Percentiles rank a stretch among this genome's conserved stretches.
Conservation (phyloP, 2,113 vertebrate genomes). For the Rattus rattus region DNA sequence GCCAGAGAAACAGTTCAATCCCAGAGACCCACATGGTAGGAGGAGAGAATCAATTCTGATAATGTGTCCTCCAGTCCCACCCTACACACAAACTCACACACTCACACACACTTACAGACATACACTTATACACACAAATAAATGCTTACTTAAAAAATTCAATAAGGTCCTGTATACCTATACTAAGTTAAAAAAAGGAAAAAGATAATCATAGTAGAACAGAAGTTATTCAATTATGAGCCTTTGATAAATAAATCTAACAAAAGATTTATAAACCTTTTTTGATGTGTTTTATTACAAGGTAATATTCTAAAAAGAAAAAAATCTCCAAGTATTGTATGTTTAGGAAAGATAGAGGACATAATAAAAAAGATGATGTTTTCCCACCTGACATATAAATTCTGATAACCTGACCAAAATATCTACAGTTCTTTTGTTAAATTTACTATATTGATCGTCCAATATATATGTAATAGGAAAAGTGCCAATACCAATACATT, state of each 20-base stretch:
- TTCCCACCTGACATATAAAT: no score
- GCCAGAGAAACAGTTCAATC: not conserved
- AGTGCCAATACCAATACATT: no score
- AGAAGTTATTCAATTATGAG: constrained; percentile 7
- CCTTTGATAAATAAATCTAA: not conserved
- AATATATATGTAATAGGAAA: no score
- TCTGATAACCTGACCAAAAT: no score
- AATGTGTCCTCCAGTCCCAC: not conserved
- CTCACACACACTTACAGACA: not conserved
- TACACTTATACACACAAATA: not conserved
- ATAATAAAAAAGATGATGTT: no score
- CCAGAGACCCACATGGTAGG: not conserved
- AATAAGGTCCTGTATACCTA: not conserved
- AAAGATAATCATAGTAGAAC: not conserved
- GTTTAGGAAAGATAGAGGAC: no score
- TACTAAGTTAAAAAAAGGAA: constrained; percentile 1
- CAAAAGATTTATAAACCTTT: not conserved
- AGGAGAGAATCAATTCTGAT: not conserved
- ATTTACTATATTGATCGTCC: no score
- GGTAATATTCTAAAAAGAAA: not conserved
- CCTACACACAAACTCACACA: not conserved
- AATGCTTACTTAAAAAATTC: not conserved
- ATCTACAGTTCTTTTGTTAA: no score
- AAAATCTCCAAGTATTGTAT: not conserved
- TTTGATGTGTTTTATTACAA: not conserved